Evolutionary conservation across 2,113 vertebrate species (phyloP).

Genomic region (Rhombomys opimus): DNA sequence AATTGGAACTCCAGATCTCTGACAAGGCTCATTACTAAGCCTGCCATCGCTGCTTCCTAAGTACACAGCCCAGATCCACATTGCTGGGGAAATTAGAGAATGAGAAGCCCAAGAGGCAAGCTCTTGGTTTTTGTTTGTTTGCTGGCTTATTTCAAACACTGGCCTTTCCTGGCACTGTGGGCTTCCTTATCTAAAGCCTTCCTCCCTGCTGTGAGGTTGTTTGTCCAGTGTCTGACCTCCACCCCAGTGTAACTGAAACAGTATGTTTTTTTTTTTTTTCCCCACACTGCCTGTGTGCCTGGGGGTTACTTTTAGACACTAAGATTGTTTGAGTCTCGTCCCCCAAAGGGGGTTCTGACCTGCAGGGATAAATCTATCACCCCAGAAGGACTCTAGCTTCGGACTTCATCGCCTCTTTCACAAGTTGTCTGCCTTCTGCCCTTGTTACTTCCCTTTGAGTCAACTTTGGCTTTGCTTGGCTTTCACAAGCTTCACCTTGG

Average conservation of each 20-base stretch:
- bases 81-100: background rate
- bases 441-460: background rate
- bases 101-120: background rate
- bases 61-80: background rate
- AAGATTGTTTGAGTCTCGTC: background rate
- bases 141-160: background rate
- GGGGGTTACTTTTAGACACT: background rate
- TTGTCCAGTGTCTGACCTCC: background rate
- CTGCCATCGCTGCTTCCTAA: background rate
- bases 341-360: background rate
- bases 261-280: background rate
- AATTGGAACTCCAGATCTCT: background rate
- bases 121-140: background rate
- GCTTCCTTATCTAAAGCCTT: background rate
- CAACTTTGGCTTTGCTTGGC: background rate
- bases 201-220: background rate
- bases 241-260: too few relatives aligned
- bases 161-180: background rate
- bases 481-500: background rate
- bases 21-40: background rate
- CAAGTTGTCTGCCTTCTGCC: background rate
- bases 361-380: background rate
- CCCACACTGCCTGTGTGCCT: background rate
- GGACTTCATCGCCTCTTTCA: background rate
- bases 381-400: background rate